A percentile compares a stretch with the other conserved stretches of the same genome.
Conservation (phyloP, 2,888 invertebrate genomes). For the Cactoblastis cactorum region DNA sequence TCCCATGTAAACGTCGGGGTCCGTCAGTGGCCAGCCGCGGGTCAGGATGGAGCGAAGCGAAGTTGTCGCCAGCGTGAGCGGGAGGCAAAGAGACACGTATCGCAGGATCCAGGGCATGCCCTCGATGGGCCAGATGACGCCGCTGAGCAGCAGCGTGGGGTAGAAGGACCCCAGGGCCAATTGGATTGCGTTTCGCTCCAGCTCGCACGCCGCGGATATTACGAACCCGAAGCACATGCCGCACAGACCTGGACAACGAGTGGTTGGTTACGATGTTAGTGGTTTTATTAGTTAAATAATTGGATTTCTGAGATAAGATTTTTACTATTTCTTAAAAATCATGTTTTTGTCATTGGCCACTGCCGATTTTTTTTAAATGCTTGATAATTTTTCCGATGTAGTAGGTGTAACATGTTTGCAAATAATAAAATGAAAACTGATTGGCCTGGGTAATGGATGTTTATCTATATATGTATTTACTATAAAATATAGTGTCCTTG, state of each 20-base stretch:
- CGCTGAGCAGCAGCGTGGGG: conserved; percentile 93
- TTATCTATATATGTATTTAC: no score
- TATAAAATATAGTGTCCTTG: no score
- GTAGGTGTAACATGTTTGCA: no score
- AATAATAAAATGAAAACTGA: no score
- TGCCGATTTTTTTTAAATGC: no score
- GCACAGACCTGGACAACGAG: conserved; percentile 81
- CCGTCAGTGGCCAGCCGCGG: conserved; percentile 90
- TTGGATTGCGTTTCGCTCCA: conserved; percentile 96
- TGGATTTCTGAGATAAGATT: no score
- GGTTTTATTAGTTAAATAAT: no score
- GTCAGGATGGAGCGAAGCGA: conserved; percentile 92
- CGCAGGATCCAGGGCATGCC: conserved; percentile 93
- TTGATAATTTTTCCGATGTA: no score
- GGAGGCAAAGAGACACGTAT: conserved; percentile 90
- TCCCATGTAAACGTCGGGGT: conserved; percentile 92
- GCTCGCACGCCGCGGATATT: conserved; percentile 94
- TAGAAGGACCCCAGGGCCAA: conserved; percentile 96
- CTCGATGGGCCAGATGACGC: conserved; percentile 98
- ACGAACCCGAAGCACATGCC: conserved; percentile 98
- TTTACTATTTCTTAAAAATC: no score
- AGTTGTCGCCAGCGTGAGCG: conserved; percentile 95
- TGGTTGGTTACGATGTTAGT: no score
- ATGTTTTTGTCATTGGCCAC: no score
- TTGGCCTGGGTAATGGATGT: no score